Conservation (phyloP, 2,113 vertebrate species). For the Rousettus leschenaultii region DNA sequence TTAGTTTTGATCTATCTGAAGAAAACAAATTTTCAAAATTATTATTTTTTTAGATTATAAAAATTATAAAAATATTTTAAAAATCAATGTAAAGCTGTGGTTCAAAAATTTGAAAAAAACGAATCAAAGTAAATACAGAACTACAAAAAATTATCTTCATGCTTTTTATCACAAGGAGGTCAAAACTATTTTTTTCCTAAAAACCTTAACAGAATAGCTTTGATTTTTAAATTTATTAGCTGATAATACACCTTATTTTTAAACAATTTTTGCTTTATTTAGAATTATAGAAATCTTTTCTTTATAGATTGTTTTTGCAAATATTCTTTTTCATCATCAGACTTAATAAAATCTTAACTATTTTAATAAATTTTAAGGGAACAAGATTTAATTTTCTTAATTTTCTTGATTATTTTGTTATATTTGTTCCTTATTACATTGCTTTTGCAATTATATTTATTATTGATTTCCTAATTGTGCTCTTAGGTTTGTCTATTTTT, state of each 20-base stretch:
- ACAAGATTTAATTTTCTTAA: neutral
- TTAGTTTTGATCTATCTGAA: neutral
- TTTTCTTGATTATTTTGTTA: neutral
- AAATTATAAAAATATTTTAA: neutral
- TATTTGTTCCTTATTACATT: neutral
- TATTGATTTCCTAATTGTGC: neutral
- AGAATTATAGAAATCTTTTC: neutral
- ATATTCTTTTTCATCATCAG: neutral
- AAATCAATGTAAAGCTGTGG: neutral
- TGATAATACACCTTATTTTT: neutral
- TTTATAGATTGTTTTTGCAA: neutral
- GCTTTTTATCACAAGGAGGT: neutral
- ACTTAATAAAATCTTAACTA: neutral
- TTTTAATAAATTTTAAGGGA: neutral
- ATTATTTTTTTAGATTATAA: neutral
- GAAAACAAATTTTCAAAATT: neutral
- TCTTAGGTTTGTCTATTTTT: neutral
- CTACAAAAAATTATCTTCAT: neutral
- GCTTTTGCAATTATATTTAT: neutral
- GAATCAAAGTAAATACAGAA: neutral
- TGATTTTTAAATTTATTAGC: neutral
- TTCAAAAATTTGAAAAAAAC: neutral
- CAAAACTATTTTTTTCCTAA: neutral
- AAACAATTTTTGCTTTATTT: neutral
- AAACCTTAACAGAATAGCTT: neutral